phyloP scores from a whole-genome alignment of 1,140 invertebrate genomes.

The Microplitis mediator region DNA sequence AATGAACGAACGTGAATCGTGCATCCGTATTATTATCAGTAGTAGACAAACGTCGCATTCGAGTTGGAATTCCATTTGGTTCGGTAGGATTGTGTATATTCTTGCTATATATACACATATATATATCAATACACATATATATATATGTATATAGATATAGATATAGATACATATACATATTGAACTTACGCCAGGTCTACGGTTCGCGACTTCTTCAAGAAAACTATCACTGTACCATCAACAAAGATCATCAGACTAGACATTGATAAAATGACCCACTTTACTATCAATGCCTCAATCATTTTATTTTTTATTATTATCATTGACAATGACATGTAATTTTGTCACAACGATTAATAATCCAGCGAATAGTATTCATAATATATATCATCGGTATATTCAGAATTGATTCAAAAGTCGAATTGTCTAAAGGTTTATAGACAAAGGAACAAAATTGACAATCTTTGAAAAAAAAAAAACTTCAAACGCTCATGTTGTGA shows the following conservation, averaged over 20 bases:
- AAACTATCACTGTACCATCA: neutral
- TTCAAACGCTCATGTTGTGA: too few species aligned
- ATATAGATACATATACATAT: neutral
- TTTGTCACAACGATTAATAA: neutral
- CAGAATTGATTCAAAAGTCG: too few species aligned
- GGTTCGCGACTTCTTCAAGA: neutral
- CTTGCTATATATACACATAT: too few species aligned
- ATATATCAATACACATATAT: too few species aligned
- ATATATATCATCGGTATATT: too few species aligned
- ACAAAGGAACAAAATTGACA: too few species aligned
- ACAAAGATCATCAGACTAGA: neutral
- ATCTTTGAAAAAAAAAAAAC: too few species aligned
- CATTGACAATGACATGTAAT: neutral
- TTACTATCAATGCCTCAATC: neutral
- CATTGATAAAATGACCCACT: neutral
- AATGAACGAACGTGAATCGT: slow-evolving; percentile 6
- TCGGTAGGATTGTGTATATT: neutral
- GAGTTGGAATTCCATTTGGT: neutral
- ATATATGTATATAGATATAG: too few species aligned
- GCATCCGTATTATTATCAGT: slow-evolving; percentile 11
- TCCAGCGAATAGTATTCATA: too few species aligned
- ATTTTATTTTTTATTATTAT: neutral
- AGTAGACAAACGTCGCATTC: neutral
- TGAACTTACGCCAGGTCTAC: neutral
- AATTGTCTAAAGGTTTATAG: too few species aligned